Evolutionary conservation across 2,113 vertebrate species (phyloP).

Genomic region (Periophthalmodon schlosseri): DNA sequence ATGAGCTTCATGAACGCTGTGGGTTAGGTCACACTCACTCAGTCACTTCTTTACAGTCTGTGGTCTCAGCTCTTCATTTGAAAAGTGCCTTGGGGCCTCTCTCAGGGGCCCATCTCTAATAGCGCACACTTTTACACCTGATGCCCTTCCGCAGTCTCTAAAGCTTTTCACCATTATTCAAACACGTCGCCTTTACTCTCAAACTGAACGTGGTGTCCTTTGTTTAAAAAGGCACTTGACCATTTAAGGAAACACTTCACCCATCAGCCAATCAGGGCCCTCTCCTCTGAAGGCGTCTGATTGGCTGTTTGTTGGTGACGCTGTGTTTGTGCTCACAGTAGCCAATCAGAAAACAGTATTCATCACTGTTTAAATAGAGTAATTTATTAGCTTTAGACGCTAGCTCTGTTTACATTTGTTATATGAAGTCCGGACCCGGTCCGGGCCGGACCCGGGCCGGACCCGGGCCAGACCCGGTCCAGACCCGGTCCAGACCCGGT

Average conservation of each 20-base stretch:
- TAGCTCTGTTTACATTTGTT: neutral
- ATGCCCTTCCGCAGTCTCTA: neutral
- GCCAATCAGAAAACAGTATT: slow-evolving; percentile 15
- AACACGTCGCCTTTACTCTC: neutral
- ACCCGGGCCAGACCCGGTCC: too few species aligned
- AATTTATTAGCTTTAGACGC: slow-evolving; percentile 25
- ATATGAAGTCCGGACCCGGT: neutral
- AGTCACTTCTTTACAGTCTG: too few species aligned
- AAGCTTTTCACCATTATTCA: too few species aligned
- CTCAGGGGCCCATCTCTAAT: too few species aligned
- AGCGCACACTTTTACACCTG: neutral
- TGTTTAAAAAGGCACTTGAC: neutral
- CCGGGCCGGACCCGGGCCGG: neutral
- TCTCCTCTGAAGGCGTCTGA: neutral
- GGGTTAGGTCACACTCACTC: too few species aligned
- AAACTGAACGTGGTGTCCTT: slow-evolving; percentile 5
- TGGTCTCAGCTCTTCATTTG: too few species aligned
- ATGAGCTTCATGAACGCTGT: too few species aligned
- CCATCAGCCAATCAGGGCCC: neutral
- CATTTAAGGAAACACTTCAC: neutral
- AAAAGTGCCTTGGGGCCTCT: too few species aligned
- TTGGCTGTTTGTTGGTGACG: neutral
- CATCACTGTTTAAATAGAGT: slow-evolving; percentile 3
- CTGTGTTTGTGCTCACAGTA: neutral
- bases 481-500: too few species aligned